Evolutionary conservation across 1,140 invertebrate species (phyloP), one percentile per base, ranked within the genome.

Genomic region (Scaptomyza graminum): DNA sequence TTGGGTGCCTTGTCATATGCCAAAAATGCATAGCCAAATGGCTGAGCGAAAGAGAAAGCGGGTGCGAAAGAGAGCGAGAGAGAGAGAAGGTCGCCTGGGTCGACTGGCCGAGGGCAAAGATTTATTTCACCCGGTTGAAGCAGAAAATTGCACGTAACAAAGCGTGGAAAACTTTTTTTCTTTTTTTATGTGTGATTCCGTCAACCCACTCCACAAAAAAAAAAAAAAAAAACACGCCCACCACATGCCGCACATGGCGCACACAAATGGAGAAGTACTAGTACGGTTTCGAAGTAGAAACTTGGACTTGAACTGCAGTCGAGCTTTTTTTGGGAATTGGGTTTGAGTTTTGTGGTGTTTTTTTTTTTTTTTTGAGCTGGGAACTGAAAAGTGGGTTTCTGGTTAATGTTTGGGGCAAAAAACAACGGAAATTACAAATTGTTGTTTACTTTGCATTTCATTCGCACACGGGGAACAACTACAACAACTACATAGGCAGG

Each of bases 141-240:
- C 76, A 85, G 81, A 83, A 83, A 83, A 83, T 83, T 83, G 73
- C 80, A 83, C 81, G 72, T 85, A 83, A 83, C 76, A 85, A 75
- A 85, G 81, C 80, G 76, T 85, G 74, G 72, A 64, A 83, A 84
- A 84, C 67, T 83, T 83, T 83, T 60, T 31, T 6, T 31, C 0
- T 31, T 5, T 31, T 5, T 31, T 0, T 31, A 4, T 31, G 28
- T 31, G 28, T 31, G 28, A 22, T 22, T 22, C 1, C 18, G 18
- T 22, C 18, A 2, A 22, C 18, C 18, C 18, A 22, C 18, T 22
- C 34, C 34, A 3, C 34, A 9, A 37, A 37, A 1, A 8, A 4
- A 37, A 8, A 9, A 3, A 7, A 37, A 37, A 3, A 41, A n/a
- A n/a, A 51, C 62, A 70, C 22, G 34, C 55, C 49, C 46, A 43